Base-by-base conservation (phyloP, 2,888 invertebrate species). In the Vesta saturnalis region DNA sequence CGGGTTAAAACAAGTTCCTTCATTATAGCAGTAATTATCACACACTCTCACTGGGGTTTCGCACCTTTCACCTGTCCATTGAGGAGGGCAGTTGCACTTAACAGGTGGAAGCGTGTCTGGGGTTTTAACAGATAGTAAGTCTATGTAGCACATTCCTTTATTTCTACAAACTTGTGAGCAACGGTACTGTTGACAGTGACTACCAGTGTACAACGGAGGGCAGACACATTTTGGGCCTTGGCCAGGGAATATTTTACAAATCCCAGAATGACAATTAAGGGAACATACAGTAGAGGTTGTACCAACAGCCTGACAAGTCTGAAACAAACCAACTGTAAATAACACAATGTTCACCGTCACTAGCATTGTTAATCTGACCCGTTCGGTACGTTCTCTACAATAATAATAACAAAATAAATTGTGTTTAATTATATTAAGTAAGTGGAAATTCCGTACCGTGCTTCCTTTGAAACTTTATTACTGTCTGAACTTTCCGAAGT, bases 81-180 rank as follows among this genome's bases (percentile, higher is more conserved):
- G 86, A 0, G 88, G 84, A 0, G 87, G 87, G 75, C 92, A 92
- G 63, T 83, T 85, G 74, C 91, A 91, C 79, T 87, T 84, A 5
- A 83, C 67, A 5, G 80, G 79, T 1, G 80, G 73, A 35, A 71
- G 73, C 1, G 72, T 72, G 47, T 78, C 77, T 1, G 77, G 73
- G 49, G 77, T 71, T 65, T 77, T 76, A n/a, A 77, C 60, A 5
- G 80, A 72, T 16, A 80, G 69, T 2, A 77, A 69, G 70, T 83
- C 83, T 1, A 86, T 82, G 57, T 86, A 85, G 73, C 90, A 90
- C 63, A 85, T 77, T 39, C 89, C 90, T 70, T 89, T 87, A 79
- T 91, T 90, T 75, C 86, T 85, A 77, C 93, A 93, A 79, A 87
- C 88, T 54, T 89, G 89, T 1, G 91, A 89, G 79, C 93, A 93